Percentiles rank a stretch among this genome's conserved stretches.
Conservation (phyloP, 2,113 vertebrate species). For the Acanthochromis polyacanthus region DNA sequence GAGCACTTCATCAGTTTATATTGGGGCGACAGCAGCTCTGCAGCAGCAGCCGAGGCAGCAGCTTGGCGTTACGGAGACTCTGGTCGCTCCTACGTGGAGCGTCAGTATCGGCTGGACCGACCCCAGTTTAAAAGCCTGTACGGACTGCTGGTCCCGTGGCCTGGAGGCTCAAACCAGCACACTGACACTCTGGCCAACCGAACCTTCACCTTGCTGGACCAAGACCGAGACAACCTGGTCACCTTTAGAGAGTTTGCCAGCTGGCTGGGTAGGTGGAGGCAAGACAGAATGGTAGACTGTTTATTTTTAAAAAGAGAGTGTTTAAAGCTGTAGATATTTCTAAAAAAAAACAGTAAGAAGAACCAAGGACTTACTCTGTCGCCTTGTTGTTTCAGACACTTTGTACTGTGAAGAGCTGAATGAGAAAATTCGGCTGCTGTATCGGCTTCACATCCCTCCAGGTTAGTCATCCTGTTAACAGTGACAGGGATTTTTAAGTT, state of each 20-base stretch:
- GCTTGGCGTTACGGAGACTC: constrained; percentile 83
- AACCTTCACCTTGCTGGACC: constrained; percentile 92
- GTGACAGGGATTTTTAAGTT: too few species aligned
- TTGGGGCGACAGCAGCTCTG: constrained; percentile 85
- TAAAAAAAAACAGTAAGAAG: background rate
- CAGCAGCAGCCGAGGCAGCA: constrained; percentile 56
- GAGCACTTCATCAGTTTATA: constrained; percentile 94
- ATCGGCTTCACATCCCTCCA: constrained; percentile 94
- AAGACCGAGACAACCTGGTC: constrained; percentile 86
- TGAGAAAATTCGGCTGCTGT: constrained; percentile 93
- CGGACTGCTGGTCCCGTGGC: constrained; percentile 90
- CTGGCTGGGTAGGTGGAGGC: constrained; percentile 86
- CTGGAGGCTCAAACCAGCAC: constrained; percentile 86
- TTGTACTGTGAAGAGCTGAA: constrained; percentile 96
- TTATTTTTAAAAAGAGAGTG: background rate
- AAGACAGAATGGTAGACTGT: too few species aligned
- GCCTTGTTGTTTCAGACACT: constrained; percentile 81
- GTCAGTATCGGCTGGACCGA: constrained; percentile 92
- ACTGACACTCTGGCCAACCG: constrained; percentile 87
- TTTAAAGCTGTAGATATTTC: background rate
- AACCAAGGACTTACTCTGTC: too few species aligned
- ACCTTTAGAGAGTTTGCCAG: constrained; percentile 89
- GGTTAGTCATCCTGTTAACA: constrained; percentile 74
- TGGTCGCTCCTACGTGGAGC: constrained; percentile 86
- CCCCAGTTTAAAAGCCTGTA: constrained; percentile 91